A percentile compares a stretch with the other conserved stretches of the same genome.
phyloP scores from a whole-genome alignment of 2,797 vertebrate genomes.

The Gorsachius magnificus region DNA sequence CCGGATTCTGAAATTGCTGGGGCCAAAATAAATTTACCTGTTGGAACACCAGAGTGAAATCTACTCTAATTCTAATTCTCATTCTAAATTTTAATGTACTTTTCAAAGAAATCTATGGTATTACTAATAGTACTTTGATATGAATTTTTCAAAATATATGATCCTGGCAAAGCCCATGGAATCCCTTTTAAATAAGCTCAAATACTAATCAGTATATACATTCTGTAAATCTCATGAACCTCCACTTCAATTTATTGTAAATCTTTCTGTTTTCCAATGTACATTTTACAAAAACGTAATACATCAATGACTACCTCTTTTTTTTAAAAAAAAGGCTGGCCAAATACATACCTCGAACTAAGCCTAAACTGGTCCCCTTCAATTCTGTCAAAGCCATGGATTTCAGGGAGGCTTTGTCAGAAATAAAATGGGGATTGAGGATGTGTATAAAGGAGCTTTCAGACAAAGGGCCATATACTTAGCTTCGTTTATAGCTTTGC shows the following conservation, averaged over 20 bases:
- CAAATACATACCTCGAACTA: not conserved
- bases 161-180: not conserved
- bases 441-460: slow-evolving; percentile 29
- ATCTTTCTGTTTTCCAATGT: not conserved
- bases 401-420: slow-evolving; percentile 32
- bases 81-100: not conserved
- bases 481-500: not conserved
- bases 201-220: not conserved
- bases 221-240: not conserved
- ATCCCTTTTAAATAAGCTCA: slow-evolving; percentile 17
- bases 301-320: not conserved
- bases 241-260: not conserved
- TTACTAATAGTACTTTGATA: not conserved
- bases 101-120: not conserved
- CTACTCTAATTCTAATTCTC: not conserved
- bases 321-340: not conserved
- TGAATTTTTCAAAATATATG: not conserved
- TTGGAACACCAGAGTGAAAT: not conserved
- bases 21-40: not conserved
- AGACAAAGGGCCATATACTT: not conserved
- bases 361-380: not conserved
- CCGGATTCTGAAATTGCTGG: not conserved
- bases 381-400: not conserved
- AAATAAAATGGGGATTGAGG: slow-evolving; percentile 27
- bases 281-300: not conserved